These are phyloP conservation scores for Alaudala cheleensis DNA, from an alignment of 2,113 vertebrate species.

Conservation along the genomic window DNA sequence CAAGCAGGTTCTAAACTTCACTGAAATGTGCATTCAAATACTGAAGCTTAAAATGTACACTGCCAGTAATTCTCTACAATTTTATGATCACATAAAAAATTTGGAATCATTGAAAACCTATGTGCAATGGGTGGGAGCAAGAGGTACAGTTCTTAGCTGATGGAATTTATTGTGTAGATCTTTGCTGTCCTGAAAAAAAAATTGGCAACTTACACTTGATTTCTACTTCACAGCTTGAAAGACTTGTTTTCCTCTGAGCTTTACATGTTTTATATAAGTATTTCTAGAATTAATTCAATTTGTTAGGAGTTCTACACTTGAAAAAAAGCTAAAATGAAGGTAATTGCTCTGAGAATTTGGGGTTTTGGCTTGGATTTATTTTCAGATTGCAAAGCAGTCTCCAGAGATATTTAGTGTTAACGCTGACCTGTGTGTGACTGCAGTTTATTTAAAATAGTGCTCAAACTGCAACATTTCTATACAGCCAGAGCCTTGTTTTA, in stretches of 20 bases:
- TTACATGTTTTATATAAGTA: neutral
- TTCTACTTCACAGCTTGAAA: neutral
- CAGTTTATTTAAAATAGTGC: conserved; percentile 21
- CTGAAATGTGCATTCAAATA: neutral
- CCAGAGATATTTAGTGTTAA: neutral
- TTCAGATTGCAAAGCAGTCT: neutral
- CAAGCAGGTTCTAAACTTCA: neutral
- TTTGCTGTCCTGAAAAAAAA: neutral
- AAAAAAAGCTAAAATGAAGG: conserved; percentile 12
- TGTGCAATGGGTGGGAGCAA: neutral
- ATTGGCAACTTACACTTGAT: neutral
- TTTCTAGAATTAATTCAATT: neutral
- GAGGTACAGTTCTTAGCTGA: neutral
- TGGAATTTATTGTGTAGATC: neutral
- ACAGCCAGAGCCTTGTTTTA: neutral
- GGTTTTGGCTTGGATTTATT: neutral
- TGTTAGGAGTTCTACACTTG: neutral
- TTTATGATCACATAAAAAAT: neutral
- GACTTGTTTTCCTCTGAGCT: neutral
- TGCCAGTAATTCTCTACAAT: neutral
- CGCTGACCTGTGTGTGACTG: neutral
- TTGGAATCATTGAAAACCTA: neutral
- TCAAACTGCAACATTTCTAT: neutral
- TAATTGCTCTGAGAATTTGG: conserved; percentile 22
- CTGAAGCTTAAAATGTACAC: neutral